Conservation (phyloP, 2,888 invertebrate genomes). For the Psylliodes chrysocephalus region DNA sequence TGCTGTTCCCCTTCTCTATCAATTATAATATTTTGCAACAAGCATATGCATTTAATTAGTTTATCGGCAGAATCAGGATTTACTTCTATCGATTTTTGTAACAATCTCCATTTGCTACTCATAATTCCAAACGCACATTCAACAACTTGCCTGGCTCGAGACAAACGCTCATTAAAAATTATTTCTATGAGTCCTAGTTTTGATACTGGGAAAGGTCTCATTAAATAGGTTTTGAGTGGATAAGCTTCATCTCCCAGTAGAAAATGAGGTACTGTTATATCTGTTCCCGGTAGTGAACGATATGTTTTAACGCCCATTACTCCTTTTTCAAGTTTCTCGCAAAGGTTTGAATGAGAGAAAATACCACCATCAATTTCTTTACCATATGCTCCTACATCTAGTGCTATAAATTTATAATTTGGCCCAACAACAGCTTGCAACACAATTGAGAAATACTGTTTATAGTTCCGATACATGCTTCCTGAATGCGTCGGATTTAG, state of each 20-base stretch:
- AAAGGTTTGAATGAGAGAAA: slow-evolving; percentile 32
- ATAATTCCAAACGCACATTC: slow-evolving; percentile 37
- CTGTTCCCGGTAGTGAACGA: slow-evolving; percentile 36
- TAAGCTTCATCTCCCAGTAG: slow-evolving; percentile 43
- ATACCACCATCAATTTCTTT: slow-evolving; percentile 41
- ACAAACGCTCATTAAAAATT: slow-evolving; percentile 32
- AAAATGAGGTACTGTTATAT: slow-evolving; percentile 40
- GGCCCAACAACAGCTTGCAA: slow-evolving; percentile 39
- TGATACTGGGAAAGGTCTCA: slow-evolving; percentile 33
- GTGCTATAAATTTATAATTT: slow-evolving; percentile 37
- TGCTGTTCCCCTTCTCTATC: slow-evolving; percentile 35
- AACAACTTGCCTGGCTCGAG: slow-evolving; percentile 31
- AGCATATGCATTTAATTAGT: slow-evolving; percentile 35
- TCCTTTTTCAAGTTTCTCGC: slow-evolving; percentile 26
- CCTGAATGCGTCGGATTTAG: slow-evolving; percentile 28
- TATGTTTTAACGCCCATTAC: slow-evolving; percentile 17
- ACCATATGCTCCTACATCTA: slow-evolving; percentile 40
- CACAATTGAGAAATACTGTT: slow-evolving; percentile 38
- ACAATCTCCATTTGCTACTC: slow-evolving; percentile 31
- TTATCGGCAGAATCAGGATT: slow-evolving; percentile 29
- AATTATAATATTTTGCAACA: slow-evolving; percentile 38
- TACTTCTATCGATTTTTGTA: slow-evolving; percentile 34
- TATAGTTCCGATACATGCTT: slow-evolving; percentile 35
- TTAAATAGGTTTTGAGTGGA: slow-evolving; percentile 42
- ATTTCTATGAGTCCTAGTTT: slow-evolving; percentile 21